phyloP scores from a whole-genome alignment of 2,797 vertebrate genomes.

The Prionace glauca region DNA sequence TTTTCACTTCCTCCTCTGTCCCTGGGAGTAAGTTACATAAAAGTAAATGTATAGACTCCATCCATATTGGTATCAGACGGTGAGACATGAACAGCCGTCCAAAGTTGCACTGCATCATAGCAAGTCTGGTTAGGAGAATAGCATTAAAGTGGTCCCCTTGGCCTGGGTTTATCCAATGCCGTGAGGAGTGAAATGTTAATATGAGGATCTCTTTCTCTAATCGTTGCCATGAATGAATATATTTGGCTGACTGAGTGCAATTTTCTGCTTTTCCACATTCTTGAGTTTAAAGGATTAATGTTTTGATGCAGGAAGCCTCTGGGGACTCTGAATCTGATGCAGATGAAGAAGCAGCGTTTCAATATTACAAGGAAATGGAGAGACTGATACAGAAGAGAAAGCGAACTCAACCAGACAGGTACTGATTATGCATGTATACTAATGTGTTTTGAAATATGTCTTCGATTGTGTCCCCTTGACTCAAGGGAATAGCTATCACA shows the following conservation, averaged over 20 bases:
- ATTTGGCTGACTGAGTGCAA: neutral
- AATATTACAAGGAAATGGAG: slow-evolving; percentile 68
- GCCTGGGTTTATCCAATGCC: neutral
- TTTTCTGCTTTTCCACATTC: neutral
- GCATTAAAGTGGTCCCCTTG: neutral
- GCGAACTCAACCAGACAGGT: slow-evolving; percentile 24
- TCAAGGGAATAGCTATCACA: neutral
- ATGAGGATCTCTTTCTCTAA: neutral
- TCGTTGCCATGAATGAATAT: neutral
- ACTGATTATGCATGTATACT: neutral
- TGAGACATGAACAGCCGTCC: neutral
- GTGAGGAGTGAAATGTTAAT: neutral
- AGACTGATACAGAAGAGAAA: slow-evolving; percentile 73
- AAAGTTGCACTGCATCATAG: neutral
- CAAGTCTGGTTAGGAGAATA: neutral
- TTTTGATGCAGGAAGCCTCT: slow-evolving; percentile 37
- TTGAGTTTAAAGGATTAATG: neutral
- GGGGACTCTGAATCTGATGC: slow-evolving; percentile 57
- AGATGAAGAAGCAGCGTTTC: slow-evolving; percentile 70
- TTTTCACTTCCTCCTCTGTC: neutral
- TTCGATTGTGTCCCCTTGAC: neutral
- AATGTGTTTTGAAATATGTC: neutral
- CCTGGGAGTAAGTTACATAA: neutral
- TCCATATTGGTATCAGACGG: neutral
- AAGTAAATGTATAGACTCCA: neutral